Evolutionary conservation across 2,888 invertebrate genomes (phyloP).

Genomic region (Tuta absoluta): DNA sequence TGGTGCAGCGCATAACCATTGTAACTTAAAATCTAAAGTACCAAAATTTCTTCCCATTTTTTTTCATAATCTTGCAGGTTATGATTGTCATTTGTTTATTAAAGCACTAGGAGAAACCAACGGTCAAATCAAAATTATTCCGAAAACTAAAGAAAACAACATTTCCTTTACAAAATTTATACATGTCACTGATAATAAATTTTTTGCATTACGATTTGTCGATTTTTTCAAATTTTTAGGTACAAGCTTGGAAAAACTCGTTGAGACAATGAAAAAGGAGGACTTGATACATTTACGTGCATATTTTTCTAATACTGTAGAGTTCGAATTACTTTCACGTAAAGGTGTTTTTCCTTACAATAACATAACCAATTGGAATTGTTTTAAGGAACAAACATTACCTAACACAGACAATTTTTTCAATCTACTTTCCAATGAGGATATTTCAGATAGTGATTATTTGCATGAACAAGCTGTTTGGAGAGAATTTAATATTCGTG

Average conservation of each 20-base stretch:
- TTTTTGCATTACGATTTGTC: slow-evolving; percentile 32
- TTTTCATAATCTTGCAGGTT: no score
- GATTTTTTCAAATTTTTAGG: slow-evolving; percentile 30
- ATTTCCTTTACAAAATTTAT: slow-evolving; percentile 10
- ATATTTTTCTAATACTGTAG: neutral
- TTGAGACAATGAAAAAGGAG: neutral
- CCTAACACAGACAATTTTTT: neutral
- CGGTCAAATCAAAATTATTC: neutral
- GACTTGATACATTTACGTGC: no score
- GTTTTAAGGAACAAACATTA: neutral
- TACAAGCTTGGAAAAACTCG: neutral
- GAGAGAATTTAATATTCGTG: no score
- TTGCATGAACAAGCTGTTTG: no score
- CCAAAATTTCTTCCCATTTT: no score
- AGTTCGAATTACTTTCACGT: neutral
- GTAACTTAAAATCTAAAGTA: no score
- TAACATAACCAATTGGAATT: neutral
- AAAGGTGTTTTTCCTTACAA: neutral
- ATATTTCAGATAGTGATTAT: no score
- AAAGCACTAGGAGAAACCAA: no score
- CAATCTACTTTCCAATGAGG: no score
- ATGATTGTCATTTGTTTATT: no score
- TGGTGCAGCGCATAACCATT: no score
- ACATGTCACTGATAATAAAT: no score
- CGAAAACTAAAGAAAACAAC: slow-evolving; percentile 12